Conservation (phyloP, 2,797 vertebrate genomes). For the Rhinatrema bivittatum region DNA sequence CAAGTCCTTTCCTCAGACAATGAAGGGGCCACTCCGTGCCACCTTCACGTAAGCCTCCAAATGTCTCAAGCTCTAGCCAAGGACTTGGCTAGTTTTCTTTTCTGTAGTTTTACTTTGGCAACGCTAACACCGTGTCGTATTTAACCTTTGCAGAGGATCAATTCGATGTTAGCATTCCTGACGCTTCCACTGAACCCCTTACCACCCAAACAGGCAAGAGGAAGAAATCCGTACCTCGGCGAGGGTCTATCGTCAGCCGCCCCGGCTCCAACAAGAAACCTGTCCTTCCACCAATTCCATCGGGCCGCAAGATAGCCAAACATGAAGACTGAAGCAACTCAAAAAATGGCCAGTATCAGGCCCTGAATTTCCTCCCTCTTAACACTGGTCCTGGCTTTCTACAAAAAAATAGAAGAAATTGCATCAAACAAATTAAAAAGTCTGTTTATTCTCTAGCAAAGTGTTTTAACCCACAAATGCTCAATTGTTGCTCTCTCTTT, state of each 20-base stretch:
- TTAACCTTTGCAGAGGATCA: not conserved
- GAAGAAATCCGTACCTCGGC: slow-evolving; percentile 2
- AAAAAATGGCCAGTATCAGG: not conserved
- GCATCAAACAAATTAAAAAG: not conserved
- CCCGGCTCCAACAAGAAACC: slow-evolving; percentile 61
- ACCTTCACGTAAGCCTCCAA: too few species aligned
- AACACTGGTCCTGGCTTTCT: not conserved
- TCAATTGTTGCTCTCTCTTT: too few species aligned
- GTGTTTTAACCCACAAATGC: too few species aligned
- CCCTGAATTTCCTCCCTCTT: not conserved
- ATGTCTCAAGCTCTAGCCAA: too few species aligned
- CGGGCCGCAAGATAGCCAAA: slow-evolving; percentile 45
- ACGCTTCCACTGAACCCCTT: slow-evolving; percentile 3
- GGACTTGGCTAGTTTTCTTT: too few species aligned
- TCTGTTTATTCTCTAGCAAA: slow-evolving; percentile 2
- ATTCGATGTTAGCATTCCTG: not conserved
- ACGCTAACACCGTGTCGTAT: too few species aligned
- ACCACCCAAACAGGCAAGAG: slow-evolving; percentile 16
- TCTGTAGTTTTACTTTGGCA: too few species aligned
- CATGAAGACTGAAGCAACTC: not conserved
- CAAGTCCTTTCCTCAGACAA: too few species aligned
- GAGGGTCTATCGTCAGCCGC: slow-evolving; percentile 7
- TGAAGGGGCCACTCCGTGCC: too few species aligned
- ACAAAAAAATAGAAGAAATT: not conserved
- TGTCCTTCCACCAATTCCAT: slow-evolving; percentile 74